Base-by-base conservation (phyloP, 2,888 invertebrate genomes). In the Cantharis rustica region DNA sequence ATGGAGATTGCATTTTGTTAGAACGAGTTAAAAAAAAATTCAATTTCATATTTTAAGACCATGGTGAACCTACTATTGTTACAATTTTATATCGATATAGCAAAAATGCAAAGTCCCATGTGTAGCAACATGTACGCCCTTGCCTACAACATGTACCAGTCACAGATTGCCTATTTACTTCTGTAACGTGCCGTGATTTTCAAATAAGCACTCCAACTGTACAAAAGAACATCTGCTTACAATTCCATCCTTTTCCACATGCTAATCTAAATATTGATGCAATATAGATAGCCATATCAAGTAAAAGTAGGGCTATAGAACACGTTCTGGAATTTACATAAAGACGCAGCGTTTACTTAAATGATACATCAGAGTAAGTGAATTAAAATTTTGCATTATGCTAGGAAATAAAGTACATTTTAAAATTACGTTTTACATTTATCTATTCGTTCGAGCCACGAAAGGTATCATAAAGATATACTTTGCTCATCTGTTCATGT, bases 91-190 rank as follows among this genome's bases (percentile, higher is more conserved):
- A 73, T 76, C 78, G 78, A 66, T 66, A 75, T 78, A 70, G 77
- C 26, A 61, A 75, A 26, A 71, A 26, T 20, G 17, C 69, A 69
- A 68, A 72, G 75, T 80, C 79, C 79, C 80, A 78, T 76, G 79
- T 74, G 79, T 75, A 75, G 73, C 70, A 75, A 78, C 79, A 80
- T 80, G 76, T 79, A 73, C 64, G 79, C 69, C 69, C 68, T 74
- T 76, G 75, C 71, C 75, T 77, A 74, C 75, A 75, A 74, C 80
- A 77, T 80, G 78, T 77, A 83, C 82, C 81, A 82, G 80, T 83
- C 83, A 81, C 83, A 83, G 83, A 84, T 84, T 84, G 84, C 81
- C 84, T 83, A 84, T 84, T 84, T 84, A 82, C 82, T 79, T 81
- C 73, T 77, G 78, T 79, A 78, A 81, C 84, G 84, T 84, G 84